These are phyloP conservation scores for Nyctalus aviator DNA, from an alignment of 2,797 vertebrate genomes.

Conservation along the genomic window DNA sequence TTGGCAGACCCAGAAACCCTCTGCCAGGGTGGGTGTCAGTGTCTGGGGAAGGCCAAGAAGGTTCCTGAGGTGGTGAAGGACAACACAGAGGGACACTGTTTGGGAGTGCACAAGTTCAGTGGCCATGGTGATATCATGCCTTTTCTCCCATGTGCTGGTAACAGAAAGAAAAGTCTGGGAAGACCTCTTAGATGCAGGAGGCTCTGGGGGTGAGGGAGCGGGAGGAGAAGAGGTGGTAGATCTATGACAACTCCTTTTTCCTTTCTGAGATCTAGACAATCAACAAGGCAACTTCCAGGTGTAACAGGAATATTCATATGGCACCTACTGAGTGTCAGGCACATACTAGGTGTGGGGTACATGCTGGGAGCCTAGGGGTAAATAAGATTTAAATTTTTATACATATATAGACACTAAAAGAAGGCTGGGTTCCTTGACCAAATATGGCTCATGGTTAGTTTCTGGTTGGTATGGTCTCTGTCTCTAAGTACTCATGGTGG, in stretches of 20 bases:
- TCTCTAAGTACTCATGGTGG: not conserved
- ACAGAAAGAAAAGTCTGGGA: not conserved
- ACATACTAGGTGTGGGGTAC: not conserved
- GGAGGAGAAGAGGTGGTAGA: no score
- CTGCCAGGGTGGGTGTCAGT: not conserved
- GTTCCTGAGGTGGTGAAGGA: not conserved
- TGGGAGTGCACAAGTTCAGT: no score
- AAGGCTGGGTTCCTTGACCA: not conserved
- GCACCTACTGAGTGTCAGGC: not conserved
- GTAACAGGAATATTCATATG: not conserved
- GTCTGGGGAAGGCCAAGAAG: not conserved
- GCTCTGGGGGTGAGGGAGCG: no score
- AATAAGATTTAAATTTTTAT: not conserved
- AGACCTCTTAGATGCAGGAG: rapidly evolving
- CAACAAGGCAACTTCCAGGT: not conserved
- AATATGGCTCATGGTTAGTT: not conserved
- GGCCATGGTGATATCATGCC: rapidly evolving
- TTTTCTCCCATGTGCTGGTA: not conserved
- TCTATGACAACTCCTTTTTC: not conserved
- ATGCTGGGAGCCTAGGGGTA: not conserved
- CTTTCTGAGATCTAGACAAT: not conserved
- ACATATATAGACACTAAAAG: not conserved
- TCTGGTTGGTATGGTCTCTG: no score
- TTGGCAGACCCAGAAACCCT: not conserved
- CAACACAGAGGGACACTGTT: not conserved